phyloP scores from a whole-genome alignment of 2,797 vertebrate species.

The Yasuhikotakia modesta region DNA sequence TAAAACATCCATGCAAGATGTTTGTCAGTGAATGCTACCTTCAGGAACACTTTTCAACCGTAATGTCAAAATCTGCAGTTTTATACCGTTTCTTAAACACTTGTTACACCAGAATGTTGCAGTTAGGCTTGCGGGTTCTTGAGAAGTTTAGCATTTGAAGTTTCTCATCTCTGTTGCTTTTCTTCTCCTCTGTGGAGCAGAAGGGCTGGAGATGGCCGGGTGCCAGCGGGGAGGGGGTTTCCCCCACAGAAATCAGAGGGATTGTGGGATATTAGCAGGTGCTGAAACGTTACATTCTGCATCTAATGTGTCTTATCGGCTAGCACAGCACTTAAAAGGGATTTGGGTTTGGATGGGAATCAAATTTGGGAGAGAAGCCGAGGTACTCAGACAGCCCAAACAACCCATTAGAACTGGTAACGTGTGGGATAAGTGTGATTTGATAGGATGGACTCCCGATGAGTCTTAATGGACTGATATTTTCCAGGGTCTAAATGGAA shows the following conservation, averaged over 20 bases:
- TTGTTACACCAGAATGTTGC: neutral
- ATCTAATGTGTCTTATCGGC: conserved; percentile 49
- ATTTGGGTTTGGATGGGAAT: conserved; percentile 38
- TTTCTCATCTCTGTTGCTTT: conserved; percentile 15
- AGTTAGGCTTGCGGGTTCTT: neutral
- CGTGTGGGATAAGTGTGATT: conserved; percentile 34
- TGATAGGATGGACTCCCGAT: conserved; percentile 26
- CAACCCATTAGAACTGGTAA: conserved; percentile 43
- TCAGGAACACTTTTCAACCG: neutral
- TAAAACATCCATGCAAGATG: neutral
- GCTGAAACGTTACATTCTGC: conserved; percentile 59
- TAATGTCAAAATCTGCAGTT: neutral
- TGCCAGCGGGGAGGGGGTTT: conserved; percentile 34
- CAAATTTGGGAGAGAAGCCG: conserved; percentile 47
- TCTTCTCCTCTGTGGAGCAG: conserved; percentile 41
- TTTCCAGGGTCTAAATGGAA: conserved; percentile 35
- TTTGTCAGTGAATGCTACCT: neutral
- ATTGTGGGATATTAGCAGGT: conserved; percentile 60
- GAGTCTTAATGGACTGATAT: conserved; percentile 27
- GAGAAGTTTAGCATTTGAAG: neutral
- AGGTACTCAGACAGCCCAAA: conserved; percentile 20
- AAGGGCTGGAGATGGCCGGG: conserved; percentile 40
- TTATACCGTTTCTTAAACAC: neutral
- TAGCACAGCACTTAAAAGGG: conserved; percentile 34
- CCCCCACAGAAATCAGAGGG: conserved; percentile 43